Evolutionary conservation across 2,797 vertebrate genomes (phyloP).

Genomic region (Microctenopoma lineatum): DNA sequence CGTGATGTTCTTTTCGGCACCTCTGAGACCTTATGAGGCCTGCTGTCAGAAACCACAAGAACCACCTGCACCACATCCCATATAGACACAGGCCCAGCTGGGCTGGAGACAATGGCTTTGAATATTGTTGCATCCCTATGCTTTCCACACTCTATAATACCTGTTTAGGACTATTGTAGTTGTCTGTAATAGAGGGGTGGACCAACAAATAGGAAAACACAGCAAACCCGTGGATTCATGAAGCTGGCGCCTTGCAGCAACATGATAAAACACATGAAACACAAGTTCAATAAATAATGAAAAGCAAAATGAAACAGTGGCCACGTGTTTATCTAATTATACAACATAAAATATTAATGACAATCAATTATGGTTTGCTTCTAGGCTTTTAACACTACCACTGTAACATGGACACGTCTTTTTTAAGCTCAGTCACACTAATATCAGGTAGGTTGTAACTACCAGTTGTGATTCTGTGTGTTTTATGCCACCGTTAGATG

Average conservation of each 20-base stretch:
- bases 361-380: constrained; percentile 68
- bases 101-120: not conserved
- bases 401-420: constrained; percentile 21
- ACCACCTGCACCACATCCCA: constrained; percentile 39
- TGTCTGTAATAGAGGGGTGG: constrained; percentile 7
- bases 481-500: constrained; percentile 15
- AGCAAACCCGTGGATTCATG: constrained; percentile 40
- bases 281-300: constrained; percentile 73
- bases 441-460: constrained; percentile 27
- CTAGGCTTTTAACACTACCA: constrained; percentile 52
- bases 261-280: constrained; percentile 60
- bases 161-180: not conserved
- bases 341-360: constrained; percentile 80
- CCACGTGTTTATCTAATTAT: constrained; percentile 80
- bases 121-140: constrained; percentile 11
- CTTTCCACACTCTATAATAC: not conserved
- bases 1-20: constrained; percentile 57
- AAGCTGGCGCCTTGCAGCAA: constrained; percentile 29
- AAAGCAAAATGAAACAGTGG: constrained; percentile 68
- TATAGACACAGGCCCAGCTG: constrained; percentile 3
- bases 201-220: constrained; percentile 26
- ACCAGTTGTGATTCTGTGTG: constrained; percentile 11
- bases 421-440: constrained; percentile 23
- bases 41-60: constrained; percentile 49
- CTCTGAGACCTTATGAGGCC: constrained; percentile 51